These are phyloP conservation scores for Bibio marci DNA, from an alignment of 2,888 invertebrate species.

Conservation along the genomic window DNA sequence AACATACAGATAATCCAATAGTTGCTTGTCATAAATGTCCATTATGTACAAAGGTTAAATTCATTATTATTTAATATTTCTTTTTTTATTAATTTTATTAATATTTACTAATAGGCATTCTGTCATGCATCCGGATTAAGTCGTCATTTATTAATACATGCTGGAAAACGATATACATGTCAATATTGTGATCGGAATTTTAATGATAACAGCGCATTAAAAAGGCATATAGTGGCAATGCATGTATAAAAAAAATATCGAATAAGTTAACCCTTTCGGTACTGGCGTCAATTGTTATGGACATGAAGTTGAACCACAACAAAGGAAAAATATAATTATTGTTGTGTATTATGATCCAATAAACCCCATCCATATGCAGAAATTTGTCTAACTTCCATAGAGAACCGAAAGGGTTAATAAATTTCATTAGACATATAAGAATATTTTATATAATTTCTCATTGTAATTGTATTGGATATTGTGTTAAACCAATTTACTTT, in stretches of 20 bases:
- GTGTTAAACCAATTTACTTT: no score
- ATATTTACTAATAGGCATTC: slow-evolving; percentile 16
- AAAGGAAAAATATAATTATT: no score
- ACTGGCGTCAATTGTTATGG: no score
- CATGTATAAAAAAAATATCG: slow-evolving; percentile 14
- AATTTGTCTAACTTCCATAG: no score
- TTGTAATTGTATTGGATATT: no score
- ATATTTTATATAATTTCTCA: no score
- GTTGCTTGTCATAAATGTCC: slow-evolving; percentile 47
- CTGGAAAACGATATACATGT: slow-evolving; percentile 45
- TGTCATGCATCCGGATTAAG: slow-evolving; percentile 45
- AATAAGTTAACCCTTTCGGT: no score
- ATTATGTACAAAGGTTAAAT: slow-evolving; percentile 38
- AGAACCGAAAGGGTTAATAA: no score
- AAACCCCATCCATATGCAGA: no score
- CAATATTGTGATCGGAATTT: slow-evolving; percentile 47
- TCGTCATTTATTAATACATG: slow-evolving; percentile 46
- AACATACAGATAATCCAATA: slow-evolving; percentile 38
- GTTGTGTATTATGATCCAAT: no score
- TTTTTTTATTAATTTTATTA: background rate
- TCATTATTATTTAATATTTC: background rate
- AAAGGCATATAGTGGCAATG: slow-evolving; percentile 36
- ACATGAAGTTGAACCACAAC: no score
- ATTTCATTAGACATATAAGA: no score
- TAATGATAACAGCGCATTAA: slow-evolving; percentile 52